A percentile compares a stretch with the other conserved stretches of the same genome.
Evolutionary conservation across 2,797 vertebrate genomes (phyloP).

Genomic region (Anableps anableps): DNA sequence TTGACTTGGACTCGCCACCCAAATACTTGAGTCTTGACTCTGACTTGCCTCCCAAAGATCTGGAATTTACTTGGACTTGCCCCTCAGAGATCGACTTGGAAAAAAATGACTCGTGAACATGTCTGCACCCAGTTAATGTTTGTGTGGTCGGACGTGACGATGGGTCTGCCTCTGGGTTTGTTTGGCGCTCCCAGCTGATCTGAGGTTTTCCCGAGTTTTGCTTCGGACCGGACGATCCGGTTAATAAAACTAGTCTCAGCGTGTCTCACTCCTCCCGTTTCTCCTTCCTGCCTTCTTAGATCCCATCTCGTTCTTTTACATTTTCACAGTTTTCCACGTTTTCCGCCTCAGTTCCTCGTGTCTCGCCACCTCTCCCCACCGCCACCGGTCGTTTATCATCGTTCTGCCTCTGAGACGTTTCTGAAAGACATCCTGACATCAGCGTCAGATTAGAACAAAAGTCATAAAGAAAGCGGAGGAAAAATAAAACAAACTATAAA

Average conservation of each 20-base stretch:
- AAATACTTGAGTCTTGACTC: neutral
- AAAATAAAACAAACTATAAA: neutral
- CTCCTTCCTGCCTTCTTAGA: neutral
- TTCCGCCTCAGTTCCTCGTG: neutral
- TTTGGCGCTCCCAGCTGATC: neutral
- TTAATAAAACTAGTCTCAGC: neutral
- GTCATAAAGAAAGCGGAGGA: neutral
- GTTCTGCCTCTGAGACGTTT: neutral
- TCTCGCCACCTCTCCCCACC: neutral
- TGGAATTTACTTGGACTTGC: no score
- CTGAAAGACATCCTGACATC: neutral
- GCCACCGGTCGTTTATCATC: constrained; percentile 2
- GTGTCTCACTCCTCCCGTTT: neutral
- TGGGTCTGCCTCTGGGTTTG: neutral
- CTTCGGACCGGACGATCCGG: no score
- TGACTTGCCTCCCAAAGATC: neutral
- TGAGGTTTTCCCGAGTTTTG: neutral
- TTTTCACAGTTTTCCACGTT: neutral
- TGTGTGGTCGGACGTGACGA: no score
- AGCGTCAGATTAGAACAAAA: neutral
- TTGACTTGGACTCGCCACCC: neutral
- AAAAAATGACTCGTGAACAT: neutral
- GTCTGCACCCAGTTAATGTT: neutral
- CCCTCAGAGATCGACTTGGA: no score
- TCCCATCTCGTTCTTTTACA: neutral